Conservation (phyloP, 2,888 invertebrate species). For the Caenorhabditis afra region DNA sequence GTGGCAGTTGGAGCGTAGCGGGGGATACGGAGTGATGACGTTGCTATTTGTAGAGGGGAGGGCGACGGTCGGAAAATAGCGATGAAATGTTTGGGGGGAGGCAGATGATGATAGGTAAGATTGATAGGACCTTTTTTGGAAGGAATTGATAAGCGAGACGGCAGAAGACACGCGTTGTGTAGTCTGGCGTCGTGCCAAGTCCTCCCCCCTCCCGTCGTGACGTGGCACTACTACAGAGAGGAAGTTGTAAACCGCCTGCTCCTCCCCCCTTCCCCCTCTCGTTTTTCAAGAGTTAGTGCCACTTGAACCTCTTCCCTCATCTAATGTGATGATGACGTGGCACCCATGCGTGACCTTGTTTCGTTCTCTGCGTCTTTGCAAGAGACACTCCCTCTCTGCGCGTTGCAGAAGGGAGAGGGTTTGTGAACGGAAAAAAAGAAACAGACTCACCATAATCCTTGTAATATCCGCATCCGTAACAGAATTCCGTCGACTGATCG, state of each 20-base stretch:
- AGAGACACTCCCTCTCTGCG: neutral
- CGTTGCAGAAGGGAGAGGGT: neutral
- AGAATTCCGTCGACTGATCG: constrained; percentile 57
- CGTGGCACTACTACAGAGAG: no score
- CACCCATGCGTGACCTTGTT: neutral
- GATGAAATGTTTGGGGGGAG: neutral
- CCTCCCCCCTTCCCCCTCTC: no score
- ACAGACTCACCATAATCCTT: constrained; percentile 52
- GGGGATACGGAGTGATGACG: no score
- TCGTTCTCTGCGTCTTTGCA: neutral
- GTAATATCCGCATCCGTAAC: constrained; percentile 58
- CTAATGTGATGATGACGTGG: constrained; percentile 20
- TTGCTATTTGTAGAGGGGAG: neutral
- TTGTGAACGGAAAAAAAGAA: no score
- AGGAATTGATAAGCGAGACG: constrained; percentile 1
- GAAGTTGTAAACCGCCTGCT: no score
- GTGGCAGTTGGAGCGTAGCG: no score
- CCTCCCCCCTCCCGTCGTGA: neutral
- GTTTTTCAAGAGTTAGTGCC: no score
- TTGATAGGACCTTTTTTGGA: constrained; percentile 41
- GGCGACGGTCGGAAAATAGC: neutral
- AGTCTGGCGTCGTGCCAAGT: constrained; percentile 10
- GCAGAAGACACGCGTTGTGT: constrained; percentile 3
- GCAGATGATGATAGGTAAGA: constrained; percentile 4
- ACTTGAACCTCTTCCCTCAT: no score